Conservation (phyloP, 1,140 invertebrate species). For the Trichonephila clavipes region DNA sequence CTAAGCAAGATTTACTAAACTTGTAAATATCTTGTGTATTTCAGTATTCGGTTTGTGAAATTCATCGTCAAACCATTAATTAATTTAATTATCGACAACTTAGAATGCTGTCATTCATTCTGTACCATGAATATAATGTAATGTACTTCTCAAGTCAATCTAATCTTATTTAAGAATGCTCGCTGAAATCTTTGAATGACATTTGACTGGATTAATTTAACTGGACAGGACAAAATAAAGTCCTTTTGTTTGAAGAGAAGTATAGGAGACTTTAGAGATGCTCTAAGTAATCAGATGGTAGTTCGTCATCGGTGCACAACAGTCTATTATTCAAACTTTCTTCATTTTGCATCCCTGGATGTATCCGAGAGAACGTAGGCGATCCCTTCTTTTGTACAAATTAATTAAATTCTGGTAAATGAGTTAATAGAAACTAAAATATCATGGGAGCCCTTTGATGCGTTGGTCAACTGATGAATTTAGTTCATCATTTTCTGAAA, state of each 20-base stretch:
- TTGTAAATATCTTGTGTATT: too few relatives aligned
- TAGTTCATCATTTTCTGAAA: background rate
- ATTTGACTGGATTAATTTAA: background rate
- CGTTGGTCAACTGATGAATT: background rate
- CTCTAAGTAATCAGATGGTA: background rate
- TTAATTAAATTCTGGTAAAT: conserved; percentile 15
- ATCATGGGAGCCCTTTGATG: background rate
- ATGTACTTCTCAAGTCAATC: background rate
- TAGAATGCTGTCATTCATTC: background rate
- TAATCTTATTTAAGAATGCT: background rate
- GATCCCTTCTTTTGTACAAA: background rate
- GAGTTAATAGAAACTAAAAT: background rate
- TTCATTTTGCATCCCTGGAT: background rate
- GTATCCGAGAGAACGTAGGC: background rate
- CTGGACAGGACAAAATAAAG: background rate
- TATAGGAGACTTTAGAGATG: background rate
- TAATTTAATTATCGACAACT: background rate
- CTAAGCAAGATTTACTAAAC: too few relatives aligned
- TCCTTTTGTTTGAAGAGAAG: background rate
- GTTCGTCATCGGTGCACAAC: background rate
- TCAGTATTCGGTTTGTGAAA: too few relatives aligned
- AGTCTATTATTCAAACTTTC: background rate
- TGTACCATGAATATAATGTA: background rate
- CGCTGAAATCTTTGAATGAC: background rate
- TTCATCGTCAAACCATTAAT: too few relatives aligned